These are phyloP conservation scores for Aptenodytes forsteri DNA, from an alignment of 2,113 vertebrate genomes.

Conservation along the genomic window DNA sequence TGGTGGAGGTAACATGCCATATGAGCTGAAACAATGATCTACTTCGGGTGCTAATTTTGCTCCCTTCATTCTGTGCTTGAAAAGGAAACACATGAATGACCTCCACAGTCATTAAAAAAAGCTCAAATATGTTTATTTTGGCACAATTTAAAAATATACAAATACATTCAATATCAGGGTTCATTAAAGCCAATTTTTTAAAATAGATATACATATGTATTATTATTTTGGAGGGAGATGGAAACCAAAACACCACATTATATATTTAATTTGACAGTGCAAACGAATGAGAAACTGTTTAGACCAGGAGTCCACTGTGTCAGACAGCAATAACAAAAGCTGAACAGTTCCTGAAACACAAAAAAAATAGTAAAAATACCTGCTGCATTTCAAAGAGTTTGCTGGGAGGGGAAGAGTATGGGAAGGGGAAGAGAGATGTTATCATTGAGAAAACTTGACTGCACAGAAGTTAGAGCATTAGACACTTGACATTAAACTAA, in stretches of 20 bases:
- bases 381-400: neutral
- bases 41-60: neutral
- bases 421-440: neutral
- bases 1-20: neutral
- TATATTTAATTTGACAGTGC: neutral
- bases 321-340: neutral
- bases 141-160: slow-evolving; percentile 38
- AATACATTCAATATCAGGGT: slow-evolving; percentile 17
- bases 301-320: neutral
- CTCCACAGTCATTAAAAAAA: neutral
- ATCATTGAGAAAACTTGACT: neutral
- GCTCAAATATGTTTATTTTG: slow-evolving; percentile 33
- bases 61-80: neutral
- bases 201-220: neutral
- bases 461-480: neutral
- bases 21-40: neutral
- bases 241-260: neutral
- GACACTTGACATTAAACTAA: neutral
- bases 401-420: neutral
- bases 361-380: neutral
- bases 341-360: neutral
- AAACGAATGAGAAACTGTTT: neutral
- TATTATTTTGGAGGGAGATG: neutral
- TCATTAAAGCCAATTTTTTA: neutral
- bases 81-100: neutral